Evolutionary conservation across 2,888 invertebrate genomes (phyloP).

Genomic region (Catocala sponsa): DNA sequence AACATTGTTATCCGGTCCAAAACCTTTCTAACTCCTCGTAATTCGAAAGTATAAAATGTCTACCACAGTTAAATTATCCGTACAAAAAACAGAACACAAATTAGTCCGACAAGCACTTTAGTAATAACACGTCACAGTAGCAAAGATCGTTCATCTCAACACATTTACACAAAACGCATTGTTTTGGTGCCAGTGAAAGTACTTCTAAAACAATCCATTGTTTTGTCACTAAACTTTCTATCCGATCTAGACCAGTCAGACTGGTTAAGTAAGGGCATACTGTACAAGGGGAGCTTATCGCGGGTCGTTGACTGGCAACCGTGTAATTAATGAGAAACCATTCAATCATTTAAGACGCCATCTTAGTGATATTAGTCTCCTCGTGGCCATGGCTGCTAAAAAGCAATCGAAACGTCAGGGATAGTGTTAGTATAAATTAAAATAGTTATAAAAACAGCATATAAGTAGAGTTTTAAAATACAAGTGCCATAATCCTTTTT

Average conservation of each 20-base stretch:
- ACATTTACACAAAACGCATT: slow-evolving; percentile 48
- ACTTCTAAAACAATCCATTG: slow-evolving; percentile 31
- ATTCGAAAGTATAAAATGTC: slow-evolving; percentile 1
- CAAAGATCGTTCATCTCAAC: slow-evolving; percentile 19
- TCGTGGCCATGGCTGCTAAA: too few species aligned
- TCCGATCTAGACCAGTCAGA: slow-evolving; percentile 53
- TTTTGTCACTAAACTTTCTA: slow-evolving; percentile 57
- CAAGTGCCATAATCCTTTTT: too few species aligned
- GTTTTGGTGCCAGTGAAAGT: slow-evolving; percentile 54
- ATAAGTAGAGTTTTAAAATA: too few species aligned
- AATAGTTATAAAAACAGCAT: too few species aligned
- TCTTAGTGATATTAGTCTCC: too few species aligned
- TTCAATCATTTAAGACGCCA: too few species aligned
- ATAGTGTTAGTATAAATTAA: too few species aligned
- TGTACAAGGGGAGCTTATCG: background rate
- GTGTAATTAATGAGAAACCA: too few species aligned
- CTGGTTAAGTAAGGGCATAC: slow-evolving; percentile 19
- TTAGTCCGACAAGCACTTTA: slow-evolving; percentile 8
- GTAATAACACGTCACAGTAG: slow-evolving; percentile 3
- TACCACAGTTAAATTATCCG: background rate
- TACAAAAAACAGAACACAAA: slow-evolving; percentile 1
- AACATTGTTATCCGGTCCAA: too few species aligned
- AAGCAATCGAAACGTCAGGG: too few species aligned
- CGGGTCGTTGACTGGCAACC: background rate
- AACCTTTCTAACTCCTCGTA: too few species aligned